A percentile compares a stretch with the other conserved stretches of the same genome.
phyloP scores from a whole-genome alignment of 92 coral and sea anemone species.

The Epizoanthus fatuus region DNA sequence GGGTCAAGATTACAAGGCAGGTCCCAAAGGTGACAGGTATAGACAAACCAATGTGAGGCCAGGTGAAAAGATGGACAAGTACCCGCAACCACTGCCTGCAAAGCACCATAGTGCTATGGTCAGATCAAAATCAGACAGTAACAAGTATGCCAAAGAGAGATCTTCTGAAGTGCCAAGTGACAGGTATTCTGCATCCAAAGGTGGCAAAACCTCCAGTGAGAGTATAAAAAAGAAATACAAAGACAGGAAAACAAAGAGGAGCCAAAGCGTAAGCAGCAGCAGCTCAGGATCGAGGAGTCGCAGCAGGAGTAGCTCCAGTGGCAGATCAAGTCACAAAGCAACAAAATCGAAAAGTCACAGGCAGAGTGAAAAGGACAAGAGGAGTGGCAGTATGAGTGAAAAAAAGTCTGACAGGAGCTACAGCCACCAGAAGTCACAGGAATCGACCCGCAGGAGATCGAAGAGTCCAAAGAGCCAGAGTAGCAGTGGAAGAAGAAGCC shows the following conservation, averaged over 20 bases:
- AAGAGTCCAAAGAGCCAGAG: constrained; percentile 21
- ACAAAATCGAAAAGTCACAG: constrained; percentile 2
- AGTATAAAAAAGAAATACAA: constrained; percentile 13
- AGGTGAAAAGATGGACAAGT: not conserved
- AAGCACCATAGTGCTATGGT: no score
- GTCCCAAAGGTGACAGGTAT: not conserved
- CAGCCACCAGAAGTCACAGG: not conserved
- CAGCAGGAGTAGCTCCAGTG: constrained; percentile 65
- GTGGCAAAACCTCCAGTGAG: not conserved
- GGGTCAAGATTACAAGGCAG: not conserved
- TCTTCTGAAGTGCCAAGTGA: not conserved
- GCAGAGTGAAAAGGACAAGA: not conserved
- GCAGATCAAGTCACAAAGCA: constrained; percentile 7
- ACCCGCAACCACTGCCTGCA: not conserved
- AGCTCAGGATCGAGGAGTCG: constrained; percentile 72
- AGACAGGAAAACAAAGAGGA: constrained; percentile 12
- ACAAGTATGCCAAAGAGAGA: not conserved
- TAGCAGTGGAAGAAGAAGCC: not conserved
- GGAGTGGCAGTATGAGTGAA: not conserved
- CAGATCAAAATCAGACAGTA: not conserved
- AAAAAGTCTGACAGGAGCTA: not conserved
- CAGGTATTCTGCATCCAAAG: not conserved
- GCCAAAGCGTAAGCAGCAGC: constrained; percentile 73
- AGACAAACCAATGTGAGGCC: not conserved
- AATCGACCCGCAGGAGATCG: constrained; percentile 18